Evolutionary conservation across 1,140 invertebrate species (phyloP).

Genomic region (Conopomorpha cramerella): DNA sequence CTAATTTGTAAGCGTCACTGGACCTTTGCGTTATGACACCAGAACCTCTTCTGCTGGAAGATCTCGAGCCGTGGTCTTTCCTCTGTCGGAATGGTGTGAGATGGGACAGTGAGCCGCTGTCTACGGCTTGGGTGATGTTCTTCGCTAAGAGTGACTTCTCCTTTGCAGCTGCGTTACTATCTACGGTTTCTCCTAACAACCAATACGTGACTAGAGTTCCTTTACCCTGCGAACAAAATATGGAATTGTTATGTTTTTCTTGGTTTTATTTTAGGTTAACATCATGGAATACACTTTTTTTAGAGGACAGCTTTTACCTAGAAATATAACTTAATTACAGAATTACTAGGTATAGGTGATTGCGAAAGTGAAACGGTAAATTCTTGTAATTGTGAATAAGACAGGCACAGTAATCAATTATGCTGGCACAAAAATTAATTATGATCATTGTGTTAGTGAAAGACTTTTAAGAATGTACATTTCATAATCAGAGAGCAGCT

Average conservation of each 20-base stretch:
- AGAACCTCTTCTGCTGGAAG: slow-evolving; percentile 50
- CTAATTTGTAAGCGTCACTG: slow-evolving; percentile 23
- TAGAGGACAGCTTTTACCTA: too few relatives aligned
- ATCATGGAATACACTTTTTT: too few relatives aligned
- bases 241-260: slow-evolving; percentile 6
- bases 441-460: too few relatives aligned
- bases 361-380: too few relatives aligned
- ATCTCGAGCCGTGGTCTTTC: slow-evolving; percentile 34
- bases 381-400: too few relatives aligned
- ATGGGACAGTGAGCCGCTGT: slow-evolving; percentile 39
- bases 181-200: slow-evolving; percentile 73
- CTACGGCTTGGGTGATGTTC: slow-evolving; percentile 25
- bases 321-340: too few relatives aligned
- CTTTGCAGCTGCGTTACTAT: slow-evolving; percentile 28
- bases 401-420: too few relatives aligned
- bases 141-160: slow-evolving; percentile 27
- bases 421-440: too few relatives aligned
- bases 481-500: too few relatives aligned
- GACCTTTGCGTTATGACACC: slow-evolving; percentile 27
- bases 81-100: slow-evolving; percentile 45
- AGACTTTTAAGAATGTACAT: too few relatives aligned
- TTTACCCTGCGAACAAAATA: slow-evolving; percentile 73
- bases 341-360: too few relatives aligned
- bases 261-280: too few relatives aligned
- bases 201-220: slow-evolving; percentile 89